Conservation (phyloP, 1,140 invertebrate genomes). For the Drosophila virilis region DNA sequence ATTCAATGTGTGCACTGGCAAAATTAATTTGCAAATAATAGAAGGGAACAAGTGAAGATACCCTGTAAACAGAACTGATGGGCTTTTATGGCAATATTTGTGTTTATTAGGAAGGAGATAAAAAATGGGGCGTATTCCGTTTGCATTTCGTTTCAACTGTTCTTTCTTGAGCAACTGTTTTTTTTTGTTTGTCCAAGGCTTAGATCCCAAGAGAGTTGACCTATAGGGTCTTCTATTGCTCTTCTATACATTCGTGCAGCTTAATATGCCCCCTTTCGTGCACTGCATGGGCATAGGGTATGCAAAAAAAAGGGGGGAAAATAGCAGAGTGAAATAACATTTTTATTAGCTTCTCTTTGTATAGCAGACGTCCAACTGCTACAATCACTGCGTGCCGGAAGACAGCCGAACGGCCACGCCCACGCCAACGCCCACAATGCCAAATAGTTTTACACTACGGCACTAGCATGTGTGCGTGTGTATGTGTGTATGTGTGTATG, state of each 20-base stretch:
- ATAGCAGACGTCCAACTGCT: neutral
- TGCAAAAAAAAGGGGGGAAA: neutral
- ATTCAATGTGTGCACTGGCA: constrained; percentile 40
- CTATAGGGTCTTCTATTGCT: too few relatives aligned
- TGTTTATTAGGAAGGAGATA: too few relatives aligned
- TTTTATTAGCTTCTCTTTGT: constrained; percentile 33
- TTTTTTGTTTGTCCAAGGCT: too few relatives aligned
- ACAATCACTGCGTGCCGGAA: constrained; percentile 9
- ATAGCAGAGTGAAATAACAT: constrained; percentile 1
- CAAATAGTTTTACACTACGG: constrained; percentile 53
- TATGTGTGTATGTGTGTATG: constrained; percentile 2
- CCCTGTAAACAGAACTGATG: neutral
- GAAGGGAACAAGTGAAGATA: neutral
- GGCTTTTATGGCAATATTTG: too few relatives aligned
- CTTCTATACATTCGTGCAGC: too few relatives aligned
- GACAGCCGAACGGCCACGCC: constrained; percentile 22
- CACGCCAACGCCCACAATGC: constrained; percentile 29
- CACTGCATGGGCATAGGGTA: neutral
- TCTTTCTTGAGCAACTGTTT: too few relatives aligned
- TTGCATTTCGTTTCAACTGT: too few relatives aligned
- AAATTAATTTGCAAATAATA: constrained; percentile 56
- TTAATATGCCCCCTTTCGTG: constrained; percentile 3
- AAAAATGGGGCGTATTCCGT: too few relatives aligned
- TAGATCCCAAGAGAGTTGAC: too few relatives aligned
- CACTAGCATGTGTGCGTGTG: neutral